phyloP scores from a whole-genome alignment of 2,113 vertebrate genomes.

The Catharus bicknelli region DNA sequence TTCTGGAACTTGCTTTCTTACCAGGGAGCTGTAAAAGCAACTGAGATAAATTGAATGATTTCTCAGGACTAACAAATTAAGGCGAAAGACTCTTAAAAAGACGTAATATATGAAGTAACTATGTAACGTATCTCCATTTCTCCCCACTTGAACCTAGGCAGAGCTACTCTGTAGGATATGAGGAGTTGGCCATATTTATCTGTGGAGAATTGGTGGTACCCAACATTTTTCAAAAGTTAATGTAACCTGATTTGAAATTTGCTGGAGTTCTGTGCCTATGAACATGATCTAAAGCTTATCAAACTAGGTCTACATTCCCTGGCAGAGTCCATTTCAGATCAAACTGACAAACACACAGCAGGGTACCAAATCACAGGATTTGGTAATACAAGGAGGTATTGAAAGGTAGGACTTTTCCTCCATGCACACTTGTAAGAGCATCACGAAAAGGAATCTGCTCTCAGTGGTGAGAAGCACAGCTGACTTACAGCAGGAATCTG shows the following conservation, averaged over 20 bases:
- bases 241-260: not conserved
- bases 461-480: not conserved
- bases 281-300: not conserved
- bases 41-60: not conserved
- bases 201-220: not conserved
- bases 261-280: not conserved
- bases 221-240: not conserved
- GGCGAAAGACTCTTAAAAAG: not conserved
- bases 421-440: not conserved
- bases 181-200: not conserved
- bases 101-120: not conserved
- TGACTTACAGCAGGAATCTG: not conserved
- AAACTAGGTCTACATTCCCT: not conserved
- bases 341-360: not conserved
- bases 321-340: not conserved
- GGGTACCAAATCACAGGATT: not conserved
- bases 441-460: not conserved
- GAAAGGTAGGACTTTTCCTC: not conserved
- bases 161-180: not conserved
- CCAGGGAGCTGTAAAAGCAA: not conserved
- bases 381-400: not conserved
- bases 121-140: not conserved
- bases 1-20: not conserved
- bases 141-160: not conserved
- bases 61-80: not conserved